Percentiles rank a stretch among this genome's conserved stretches.
Conservation (phyloP, 1,140 invertebrate species). For the Bombus soroeensis region DNA sequence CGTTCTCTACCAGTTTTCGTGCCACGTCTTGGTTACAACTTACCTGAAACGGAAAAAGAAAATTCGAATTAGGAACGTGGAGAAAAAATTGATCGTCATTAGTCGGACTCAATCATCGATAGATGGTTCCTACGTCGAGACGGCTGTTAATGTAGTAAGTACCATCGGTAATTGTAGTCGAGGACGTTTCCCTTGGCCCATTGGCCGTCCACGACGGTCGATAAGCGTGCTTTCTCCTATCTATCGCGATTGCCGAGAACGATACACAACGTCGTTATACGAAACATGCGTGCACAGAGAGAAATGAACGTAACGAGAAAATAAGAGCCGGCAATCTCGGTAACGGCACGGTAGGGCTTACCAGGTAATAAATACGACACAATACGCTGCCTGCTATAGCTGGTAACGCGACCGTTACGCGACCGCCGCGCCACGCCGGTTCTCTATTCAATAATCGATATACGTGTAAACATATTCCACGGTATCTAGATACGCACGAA, state of each 20-base stretch:
- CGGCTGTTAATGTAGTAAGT: not conserved
- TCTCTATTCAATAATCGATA: slow-evolving; percentile 51
- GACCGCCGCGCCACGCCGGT: not conserved
- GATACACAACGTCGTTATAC: slow-evolving; percentile 31
- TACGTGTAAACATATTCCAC: slow-evolving; percentile 50
- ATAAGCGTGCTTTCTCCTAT: slow-evolving; percentile 23
- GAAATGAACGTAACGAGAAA: slow-evolving; percentile 45
- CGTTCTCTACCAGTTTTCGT: not conserved
- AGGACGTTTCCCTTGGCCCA: slow-evolving; percentile 7
- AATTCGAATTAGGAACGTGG: not conserved
- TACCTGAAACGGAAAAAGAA: slow-evolving; percentile 18
- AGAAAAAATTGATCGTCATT: not conserved
- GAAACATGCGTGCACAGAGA: slow-evolving; percentile 19
- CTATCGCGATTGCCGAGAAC: slow-evolving; percentile 32
- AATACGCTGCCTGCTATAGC: slow-evolving; percentile 33
- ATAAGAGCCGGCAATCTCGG: slow-evolving; percentile 11
- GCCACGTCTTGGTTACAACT: not conserved
- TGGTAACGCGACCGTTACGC: slow-evolving; percentile 43
- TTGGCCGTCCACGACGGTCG: slow-evolving; percentile 3
- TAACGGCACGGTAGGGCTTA: not conserved
- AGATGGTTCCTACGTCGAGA: no score
- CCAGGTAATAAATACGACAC: slow-evolving; percentile 59
- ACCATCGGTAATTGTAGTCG: not conserved
- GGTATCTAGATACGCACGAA: slow-evolving; percentile 57
- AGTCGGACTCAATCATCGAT: not conserved